Base-by-base conservation (phyloP, 2,888 invertebrate genomes). In the Amphipoea oculea region DNA sequence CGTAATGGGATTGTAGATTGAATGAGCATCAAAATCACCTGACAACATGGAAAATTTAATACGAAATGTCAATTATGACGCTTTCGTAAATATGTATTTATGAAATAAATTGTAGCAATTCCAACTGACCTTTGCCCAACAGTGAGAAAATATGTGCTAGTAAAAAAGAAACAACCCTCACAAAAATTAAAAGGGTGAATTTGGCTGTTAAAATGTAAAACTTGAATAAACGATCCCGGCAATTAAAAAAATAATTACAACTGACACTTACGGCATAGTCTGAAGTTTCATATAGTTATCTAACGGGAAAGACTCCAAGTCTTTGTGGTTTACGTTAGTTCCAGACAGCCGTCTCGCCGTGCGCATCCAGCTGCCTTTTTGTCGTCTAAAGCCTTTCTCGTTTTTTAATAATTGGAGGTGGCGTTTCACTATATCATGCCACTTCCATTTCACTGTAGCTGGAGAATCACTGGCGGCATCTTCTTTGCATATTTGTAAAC, bases 401-500 rank as follows among this genome's bases (percentile, higher is more conserved):
- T 91, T 96, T 93, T 96, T 97, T 81, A 97, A 89, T 82, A 96
- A 90, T 83, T 97, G 96, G 75, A 97, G 92, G 89, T 97, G 97
- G 62, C 96, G 94, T 91, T 97, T 97, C 3, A 97, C 97, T 82
- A 97, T 95, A 88, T 97, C 97, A 83, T 97, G 96, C 97, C 97
- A 97, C 91, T 96, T 97, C 94, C 97, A 96, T 92, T 96, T 97
- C 7, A 96, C 96, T 60, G 97, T 96, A 69, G 96, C 96, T 36
- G 97, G 96, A 72, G 96, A 96, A 91, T 97, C 97, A 89, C 97
- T 97, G 68, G 96, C 97, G 36, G 97, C 96, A 86, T 97, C 97
- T 92, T 97, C 97, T 90, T 97, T 96, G 88, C 97, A 97, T 91
- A 97, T 97, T 91, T 97, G 97, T 81, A 97, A 91, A 65, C 96